Percentiles rank a stretch among this genome's conserved stretches.
Evolutionary conservation across 1,140 invertebrate genomes (phyloP).

Genomic region (Cepaea nemoralis): DNA sequence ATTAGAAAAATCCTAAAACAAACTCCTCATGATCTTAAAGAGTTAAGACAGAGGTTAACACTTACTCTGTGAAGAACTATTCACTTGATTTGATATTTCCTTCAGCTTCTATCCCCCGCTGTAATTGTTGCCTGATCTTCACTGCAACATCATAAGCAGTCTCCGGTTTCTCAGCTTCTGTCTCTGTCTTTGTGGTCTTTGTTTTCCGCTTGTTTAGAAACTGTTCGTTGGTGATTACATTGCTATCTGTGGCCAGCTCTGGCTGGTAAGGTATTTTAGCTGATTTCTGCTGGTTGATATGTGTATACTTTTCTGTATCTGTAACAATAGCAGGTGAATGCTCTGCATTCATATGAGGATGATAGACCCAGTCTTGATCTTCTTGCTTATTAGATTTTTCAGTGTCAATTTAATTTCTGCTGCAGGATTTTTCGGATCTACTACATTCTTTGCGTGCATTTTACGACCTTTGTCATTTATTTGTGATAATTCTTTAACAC

Average conservation of each 20-base stretch:
- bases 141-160: slow-evolving; percentile 26
- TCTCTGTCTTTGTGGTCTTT: not conserved
- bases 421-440: too few relatives aligned
- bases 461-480: not conserved
- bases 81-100: not conserved
- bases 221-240: not conserved
- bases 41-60: too few relatives aligned
- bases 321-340: not conserved
- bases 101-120: not conserved
- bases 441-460: not conserved
- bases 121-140: slow-evolving; percentile 17
- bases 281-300: too few relatives aligned
- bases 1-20: too few relatives aligned
- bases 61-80: not conserved
- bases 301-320: too few relatives aligned
- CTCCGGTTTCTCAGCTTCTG: slow-evolving; percentile 10
- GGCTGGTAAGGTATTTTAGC: not conserved
- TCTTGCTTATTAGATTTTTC: not conserved
- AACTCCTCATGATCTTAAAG: too few relatives aligned
- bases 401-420: too few relatives aligned
- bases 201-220: not conserved
- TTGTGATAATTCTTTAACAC: not conserved
- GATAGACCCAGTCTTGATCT: not conserved
- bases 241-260: not conserved
- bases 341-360: not conserved